Percentiles rank a stretch among this genome's conserved stretches.
phyloP scores from a whole-genome alignment of 2,113 vertebrate species.

The Datnioides undecimradiatus region DNA sequence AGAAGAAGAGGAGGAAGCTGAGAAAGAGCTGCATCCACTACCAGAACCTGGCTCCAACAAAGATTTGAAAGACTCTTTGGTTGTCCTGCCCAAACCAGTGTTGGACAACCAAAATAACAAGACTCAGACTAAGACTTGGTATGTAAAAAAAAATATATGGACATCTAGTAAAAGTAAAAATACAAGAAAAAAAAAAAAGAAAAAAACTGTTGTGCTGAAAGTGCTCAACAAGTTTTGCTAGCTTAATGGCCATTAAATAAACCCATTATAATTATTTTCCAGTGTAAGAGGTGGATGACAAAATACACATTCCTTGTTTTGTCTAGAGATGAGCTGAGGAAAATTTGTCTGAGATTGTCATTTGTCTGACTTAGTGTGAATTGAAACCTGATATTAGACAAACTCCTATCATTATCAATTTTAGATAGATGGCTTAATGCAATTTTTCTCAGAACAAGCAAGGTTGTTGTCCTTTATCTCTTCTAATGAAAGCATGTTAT shows the following conservation, averaged over 20 bases:
- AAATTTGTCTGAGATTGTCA: not conserved
- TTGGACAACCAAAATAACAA: slow-evolving; percentile 41
- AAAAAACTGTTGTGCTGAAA: too few relatives aligned
- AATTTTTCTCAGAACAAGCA: too few relatives aligned
- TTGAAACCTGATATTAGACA: not conserved
- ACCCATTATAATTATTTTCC: too few relatives aligned
- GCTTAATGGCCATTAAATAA: too few relatives aligned
- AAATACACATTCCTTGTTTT: too few relatives aligned
- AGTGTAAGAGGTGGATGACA: too few relatives aligned
- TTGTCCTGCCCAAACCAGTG: slow-evolving; percentile 24
- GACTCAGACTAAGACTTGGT: slow-evolving; percentile 66
- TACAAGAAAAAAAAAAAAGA: too few relatives aligned
- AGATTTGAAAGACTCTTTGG: slow-evolving; percentile 43
- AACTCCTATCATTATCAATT: too few relatives aligned
- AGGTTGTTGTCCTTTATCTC: too few relatives aligned
- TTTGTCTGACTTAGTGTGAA: not conserved
- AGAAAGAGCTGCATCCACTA: slow-evolving; percentile 55
- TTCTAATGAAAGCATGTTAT: too few relatives aligned
- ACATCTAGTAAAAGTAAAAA: too few relatives aligned
- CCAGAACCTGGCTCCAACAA: slow-evolving; percentile 69
- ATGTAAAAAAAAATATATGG: slow-evolving; percentile 14
- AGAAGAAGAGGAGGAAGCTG: slow-evolving; percentile 55
- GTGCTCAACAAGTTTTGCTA: not conserved
- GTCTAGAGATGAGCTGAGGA: not conserved
- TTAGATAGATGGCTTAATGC: too few relatives aligned